phyloP scores from a whole-genome alignment of 92 coral and sea anemone species.

The Porites divaricata region DNA sequence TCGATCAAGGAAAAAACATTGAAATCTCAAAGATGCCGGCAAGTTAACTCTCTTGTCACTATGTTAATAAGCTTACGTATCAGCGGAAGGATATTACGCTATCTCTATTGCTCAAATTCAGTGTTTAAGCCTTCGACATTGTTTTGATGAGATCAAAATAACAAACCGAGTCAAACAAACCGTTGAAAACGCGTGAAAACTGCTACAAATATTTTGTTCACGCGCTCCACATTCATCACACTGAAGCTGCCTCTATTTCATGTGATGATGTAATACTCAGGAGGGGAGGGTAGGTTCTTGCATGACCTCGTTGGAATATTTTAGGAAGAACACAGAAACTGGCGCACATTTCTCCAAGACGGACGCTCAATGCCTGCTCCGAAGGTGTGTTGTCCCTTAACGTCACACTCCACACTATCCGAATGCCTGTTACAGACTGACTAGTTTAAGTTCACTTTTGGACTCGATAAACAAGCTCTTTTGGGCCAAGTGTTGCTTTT shows the following conservation, averaged over 20 bases:
- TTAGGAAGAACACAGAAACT: no score
- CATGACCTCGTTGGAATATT: no score
- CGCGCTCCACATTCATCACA: constrained; percentile 19
- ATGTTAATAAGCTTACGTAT: constrained; percentile 4
- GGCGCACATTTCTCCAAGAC: no score
- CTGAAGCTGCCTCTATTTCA: constrained; percentile 16
- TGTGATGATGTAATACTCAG: background rate
- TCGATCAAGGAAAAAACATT: background rate
- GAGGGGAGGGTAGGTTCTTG: background rate
- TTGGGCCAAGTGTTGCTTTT: no score
- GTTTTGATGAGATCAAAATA: background rate
- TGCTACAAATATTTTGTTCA: background rate
- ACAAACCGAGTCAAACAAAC: constrained; percentile 7
- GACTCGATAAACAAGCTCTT: no score
- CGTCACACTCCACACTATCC: no score
- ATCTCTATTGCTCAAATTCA: background rate
- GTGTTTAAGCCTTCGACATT: constrained; percentile 6
- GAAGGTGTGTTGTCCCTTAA: no score
- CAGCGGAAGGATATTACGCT: background rate
- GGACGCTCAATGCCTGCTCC: no score
- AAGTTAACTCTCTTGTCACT: background rate
- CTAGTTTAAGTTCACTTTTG: no score
- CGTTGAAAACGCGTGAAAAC: background rate
- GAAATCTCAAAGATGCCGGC: constrained; percentile 1
- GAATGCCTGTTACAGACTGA: no score